A percentile compares a stretch with the other conserved stretches of the same genome.
Conservation (phyloP, 2,113 vertebrate species). For the Vulpes ferrilata region DNA sequence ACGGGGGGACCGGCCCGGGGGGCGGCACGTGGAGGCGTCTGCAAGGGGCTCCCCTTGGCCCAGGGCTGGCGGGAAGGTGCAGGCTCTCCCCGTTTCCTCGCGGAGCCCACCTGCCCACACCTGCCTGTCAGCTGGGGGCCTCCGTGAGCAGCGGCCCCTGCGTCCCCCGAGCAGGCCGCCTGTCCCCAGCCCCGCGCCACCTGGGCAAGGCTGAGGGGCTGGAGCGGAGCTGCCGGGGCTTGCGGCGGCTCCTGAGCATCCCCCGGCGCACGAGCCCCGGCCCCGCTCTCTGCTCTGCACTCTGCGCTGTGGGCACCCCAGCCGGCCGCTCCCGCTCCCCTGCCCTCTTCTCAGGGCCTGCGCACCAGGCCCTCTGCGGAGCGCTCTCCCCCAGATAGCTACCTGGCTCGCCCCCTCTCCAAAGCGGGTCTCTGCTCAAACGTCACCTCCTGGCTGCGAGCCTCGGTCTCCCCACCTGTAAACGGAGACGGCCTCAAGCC, state of each 20-base stretch:
- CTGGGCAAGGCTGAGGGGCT: not conserved
- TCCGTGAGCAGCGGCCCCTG: rapidly evolving
- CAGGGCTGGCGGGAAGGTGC: not conserved
- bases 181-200: rapidly evolving
- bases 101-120: too few relatives aligned
- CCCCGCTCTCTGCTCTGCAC: not conserved
- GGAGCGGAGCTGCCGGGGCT: not conserved
- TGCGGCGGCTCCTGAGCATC: not conserved
- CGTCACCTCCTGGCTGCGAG: slow-evolving; percentile 19
- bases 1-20: not conserved
- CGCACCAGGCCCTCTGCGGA: slow-evolving; percentile 90
- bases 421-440: slow-evolving; percentile 63
- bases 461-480: slow-evolving; percentile 56
- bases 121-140: too few relatives aligned
- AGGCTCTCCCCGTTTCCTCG: too few relatives aligned
- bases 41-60: too few relatives aligned
- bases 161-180: not conserved
- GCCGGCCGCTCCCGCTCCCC: not conserved
- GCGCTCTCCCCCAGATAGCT: slow-evolving; percentile 37
- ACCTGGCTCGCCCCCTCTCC: slow-evolving; percentile 47
- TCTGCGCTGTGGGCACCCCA: not conserved
- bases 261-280: not conserved
- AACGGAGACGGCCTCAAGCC: slow-evolving; percentile 39
- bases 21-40: too few relatives aligned
- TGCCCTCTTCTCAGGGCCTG: slow-evolving; percentile 79